These are phyloP conservation scores for Protodeltote pygarga DNA, from an alignment of 2,888 invertebrate species.

Conservation along the genomic window DNA sequence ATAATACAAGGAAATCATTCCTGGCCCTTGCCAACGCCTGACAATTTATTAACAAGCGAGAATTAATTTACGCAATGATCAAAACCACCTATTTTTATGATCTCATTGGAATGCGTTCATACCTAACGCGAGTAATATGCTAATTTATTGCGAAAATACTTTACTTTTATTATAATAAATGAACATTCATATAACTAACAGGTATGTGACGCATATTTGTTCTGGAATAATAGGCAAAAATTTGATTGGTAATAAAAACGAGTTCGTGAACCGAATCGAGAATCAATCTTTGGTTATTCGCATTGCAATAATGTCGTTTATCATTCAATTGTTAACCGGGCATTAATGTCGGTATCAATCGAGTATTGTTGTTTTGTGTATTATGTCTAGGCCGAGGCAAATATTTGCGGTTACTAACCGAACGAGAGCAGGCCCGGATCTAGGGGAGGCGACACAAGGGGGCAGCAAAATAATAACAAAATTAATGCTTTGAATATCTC, in stretches of 20 bases:
- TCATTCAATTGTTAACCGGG: constrained; percentile 74
- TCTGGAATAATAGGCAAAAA: constrained; percentile 45
- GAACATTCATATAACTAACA: constrained; percentile 11
- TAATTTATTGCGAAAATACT: constrained; percentile 24
- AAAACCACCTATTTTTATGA: constrained; percentile 35
- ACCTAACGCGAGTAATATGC: constrained; percentile 22
- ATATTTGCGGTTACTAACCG: constrained; percentile 53
- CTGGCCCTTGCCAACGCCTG: constrained; percentile 43
- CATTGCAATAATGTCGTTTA: constrained; percentile 71
- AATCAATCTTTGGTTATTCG: constrained; percentile 59
- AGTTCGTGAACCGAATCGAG: constrained; percentile 63
- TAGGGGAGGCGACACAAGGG: no score
- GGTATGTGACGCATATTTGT: constrained; percentile 35
- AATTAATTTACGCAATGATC: constrained; percentile 38
- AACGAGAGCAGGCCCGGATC: no score
- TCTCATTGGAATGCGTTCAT: constrained; percentile 26
- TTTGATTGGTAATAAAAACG: constrained; percentile 64
- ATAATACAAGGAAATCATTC: constrained; percentile 54
- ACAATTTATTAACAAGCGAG: constrained; percentile 37
- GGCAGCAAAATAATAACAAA: no score
- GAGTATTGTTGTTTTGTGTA: constrained; percentile 58
- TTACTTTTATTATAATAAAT: constrained; percentile 30
- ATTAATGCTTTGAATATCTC: no score
- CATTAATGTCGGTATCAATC: constrained; percentile 74
- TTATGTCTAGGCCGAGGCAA: constrained; percentile 42